These are phyloP conservation scores for Thaumatotibia leucotreta DNA, from an alignment of 1,140 invertebrate species.

Conservation along the genomic window DNA sequence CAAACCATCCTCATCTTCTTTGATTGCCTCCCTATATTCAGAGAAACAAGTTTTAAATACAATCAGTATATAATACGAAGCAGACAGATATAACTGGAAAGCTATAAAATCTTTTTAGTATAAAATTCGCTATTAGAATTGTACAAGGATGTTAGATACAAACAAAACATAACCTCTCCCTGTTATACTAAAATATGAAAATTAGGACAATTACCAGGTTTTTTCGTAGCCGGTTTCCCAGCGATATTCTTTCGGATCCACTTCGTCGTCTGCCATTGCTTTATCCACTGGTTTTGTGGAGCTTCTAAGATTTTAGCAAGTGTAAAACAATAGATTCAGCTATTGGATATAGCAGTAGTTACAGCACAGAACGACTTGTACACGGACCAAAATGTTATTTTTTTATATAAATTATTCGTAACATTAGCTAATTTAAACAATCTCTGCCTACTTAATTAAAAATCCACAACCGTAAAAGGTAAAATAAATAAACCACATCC, in stretches of 20 bases:
- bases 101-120: too few species aligned
- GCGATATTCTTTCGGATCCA: conserved; percentile 93
- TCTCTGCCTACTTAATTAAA: too few species aligned
- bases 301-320: background rate
- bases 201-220: conserved; percentile 83
- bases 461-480: too few species aligned
- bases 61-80: background rate
- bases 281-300: background rate
- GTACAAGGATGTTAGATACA: too few species aligned
- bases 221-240: conserved; percentile 99
- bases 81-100: too few species aligned
- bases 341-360: background rate
- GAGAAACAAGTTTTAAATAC: conserved; percentile 4
- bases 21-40: conserved; percentile 92
- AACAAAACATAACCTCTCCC: background rate
- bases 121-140: too few species aligned
- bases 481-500: too few species aligned
- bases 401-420: too few species aligned
- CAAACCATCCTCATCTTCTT: conserved; percentile 96
- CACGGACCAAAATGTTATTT: too few species aligned
- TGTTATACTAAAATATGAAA: background rate
- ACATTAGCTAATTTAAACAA: too few species aligned
- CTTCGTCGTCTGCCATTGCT: conserved; percentile 88
- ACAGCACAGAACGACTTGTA: too few species aligned
- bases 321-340: conserved; percentile 4